These are phyloP conservation scores for Pseudomyrmex flavicornis DNA, from an alignment of 1,140 invertebrate species.

Conservation along the genomic window DNA sequence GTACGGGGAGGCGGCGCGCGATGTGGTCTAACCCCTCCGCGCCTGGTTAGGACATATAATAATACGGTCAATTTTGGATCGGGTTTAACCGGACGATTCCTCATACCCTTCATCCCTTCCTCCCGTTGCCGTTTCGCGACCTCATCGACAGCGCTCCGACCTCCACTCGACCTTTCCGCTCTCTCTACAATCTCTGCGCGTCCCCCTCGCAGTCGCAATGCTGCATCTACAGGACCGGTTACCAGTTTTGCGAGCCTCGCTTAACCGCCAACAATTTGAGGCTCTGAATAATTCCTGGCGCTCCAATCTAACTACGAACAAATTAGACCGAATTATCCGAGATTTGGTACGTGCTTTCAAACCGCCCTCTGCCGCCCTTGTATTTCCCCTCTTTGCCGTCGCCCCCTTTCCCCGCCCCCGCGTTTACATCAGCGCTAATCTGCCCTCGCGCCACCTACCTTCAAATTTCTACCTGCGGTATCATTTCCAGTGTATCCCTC, in stretches of 20 bases:
- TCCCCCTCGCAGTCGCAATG: conserved; percentile 54
- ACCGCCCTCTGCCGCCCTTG: conserved; percentile 49
- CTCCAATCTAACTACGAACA: conserved; percentile 84
- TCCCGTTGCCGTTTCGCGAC: conserved; percentile 33
- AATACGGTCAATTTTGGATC: conserved; percentile 83
- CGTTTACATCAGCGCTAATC: conserved; percentile 45
- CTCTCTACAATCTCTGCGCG: neutral
- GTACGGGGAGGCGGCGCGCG: conserved; percentile 59
- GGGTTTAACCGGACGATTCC: conserved; percentile 75
- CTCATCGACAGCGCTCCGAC: conserved; percentile 65
- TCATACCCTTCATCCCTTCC: conserved; percentile 33
- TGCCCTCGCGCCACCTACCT: conserved; percentile 52
- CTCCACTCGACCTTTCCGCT: conserved; percentile 63
- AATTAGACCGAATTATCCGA: conserved; percentile 83
- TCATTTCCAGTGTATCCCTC: conserved; percentile 56
- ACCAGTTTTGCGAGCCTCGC: conserved; percentile 79
- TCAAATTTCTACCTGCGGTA: conserved; percentile 44
- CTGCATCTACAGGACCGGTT: conserved; percentile 64
- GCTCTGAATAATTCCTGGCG: conserved; percentile 83
- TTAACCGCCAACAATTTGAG: conserved; percentile 83
- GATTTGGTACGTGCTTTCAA: conserved; percentile 78
- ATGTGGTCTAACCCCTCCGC: conserved; percentile 70
- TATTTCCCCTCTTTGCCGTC: conserved; percentile 12
- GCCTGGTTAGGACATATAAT: conserved; percentile 78
- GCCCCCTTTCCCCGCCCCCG: conserved; percentile 3